Percentiles rank a stretch among this genome's conserved stretches.
Conservation (phyloP, 1,140 invertebrate species). For the Yoshiicerus persimilis region DNA sequence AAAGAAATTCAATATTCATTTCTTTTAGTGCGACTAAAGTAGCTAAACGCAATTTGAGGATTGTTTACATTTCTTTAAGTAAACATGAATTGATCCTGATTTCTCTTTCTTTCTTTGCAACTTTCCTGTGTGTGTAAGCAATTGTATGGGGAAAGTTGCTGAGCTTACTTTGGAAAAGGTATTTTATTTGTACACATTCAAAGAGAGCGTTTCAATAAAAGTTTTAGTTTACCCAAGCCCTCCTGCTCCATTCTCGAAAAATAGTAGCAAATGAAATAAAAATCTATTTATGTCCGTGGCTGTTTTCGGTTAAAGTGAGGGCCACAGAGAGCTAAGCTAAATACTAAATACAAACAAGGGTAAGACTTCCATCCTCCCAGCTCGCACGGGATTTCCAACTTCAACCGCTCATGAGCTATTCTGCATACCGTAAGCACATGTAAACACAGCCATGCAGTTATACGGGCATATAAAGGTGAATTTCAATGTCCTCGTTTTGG, state of each 20-base stretch:
- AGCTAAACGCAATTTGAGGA: conserved; percentile 1
- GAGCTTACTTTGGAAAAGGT: background rate
- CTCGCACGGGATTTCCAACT: background rate
- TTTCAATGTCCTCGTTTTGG: background rate
- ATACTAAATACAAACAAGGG: background rate
- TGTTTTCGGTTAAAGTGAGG: background rate
- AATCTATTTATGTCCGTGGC: background rate
- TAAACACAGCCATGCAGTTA: background rate
- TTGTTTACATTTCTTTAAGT: background rate
- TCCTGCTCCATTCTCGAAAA: background rate
- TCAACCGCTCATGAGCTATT: background rate
- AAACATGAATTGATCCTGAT: conserved; percentile 19
- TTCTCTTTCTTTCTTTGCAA: background rate
- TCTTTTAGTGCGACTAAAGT: conserved; percentile 6
- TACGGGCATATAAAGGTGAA: background rate
- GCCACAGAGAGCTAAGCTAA: background rate
- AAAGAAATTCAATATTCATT: conserved; percentile 2
- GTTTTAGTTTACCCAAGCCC: background rate
- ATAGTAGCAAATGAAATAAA: background rate
- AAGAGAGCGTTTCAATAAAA: conserved; percentile 15
- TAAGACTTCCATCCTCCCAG: background rate
- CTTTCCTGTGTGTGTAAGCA: background rate
- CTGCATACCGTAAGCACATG: background rate
- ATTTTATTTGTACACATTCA: background rate
- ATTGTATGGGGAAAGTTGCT: background rate